Conservation (phyloP, 92 coral and sea anemone genomes). For the Anthopleura xanthogrammica region DNA sequence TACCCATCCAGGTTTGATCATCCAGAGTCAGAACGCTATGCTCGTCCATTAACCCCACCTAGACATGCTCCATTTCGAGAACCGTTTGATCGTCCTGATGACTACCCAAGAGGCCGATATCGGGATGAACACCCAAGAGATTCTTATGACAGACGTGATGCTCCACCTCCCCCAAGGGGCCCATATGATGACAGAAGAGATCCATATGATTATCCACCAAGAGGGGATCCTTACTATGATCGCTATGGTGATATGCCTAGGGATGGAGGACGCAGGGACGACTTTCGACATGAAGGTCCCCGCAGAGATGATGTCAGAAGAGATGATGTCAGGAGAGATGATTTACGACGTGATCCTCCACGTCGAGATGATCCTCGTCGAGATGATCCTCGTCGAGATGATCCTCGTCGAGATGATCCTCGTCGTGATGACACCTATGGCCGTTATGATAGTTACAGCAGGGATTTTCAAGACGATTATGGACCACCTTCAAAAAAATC, state of each 20-base stretch:
- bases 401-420: slow-evolving; percentile 40
- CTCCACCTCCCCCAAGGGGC: slow-evolving; percentile 42
- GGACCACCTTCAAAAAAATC: slow-evolving; percentile 81
- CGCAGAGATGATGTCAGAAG: not conserved
- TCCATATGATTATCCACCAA: slow-evolving; percentile 60
- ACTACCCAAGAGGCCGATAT: slow-evolving; percentile 75
- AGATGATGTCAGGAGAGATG: slow-evolving; percentile 16
- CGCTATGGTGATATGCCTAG: slow-evolving; percentile 29
- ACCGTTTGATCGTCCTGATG: slow-evolving; percentile 69
- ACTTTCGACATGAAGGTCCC: slow-evolving; percentile 28
- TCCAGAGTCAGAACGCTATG: slow-evolving; percentile 63
- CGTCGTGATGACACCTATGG: slow-evolving; percentile 21
- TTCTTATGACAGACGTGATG: slow-evolving; percentile 59
- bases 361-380: slow-evolving; percentile 19
- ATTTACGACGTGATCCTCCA: not conserved
- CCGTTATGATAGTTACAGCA: slow-evolving; percentile 32
- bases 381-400: slow-evolving; percentile 50
- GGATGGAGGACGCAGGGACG: slow-evolving; percentile 26
- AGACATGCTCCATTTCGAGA: slow-evolving; percentile 56
- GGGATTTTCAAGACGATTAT: slow-evolving; percentile 66
- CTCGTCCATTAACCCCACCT: slow-evolving; percentile 70
- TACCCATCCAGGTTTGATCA: slow-evolving; percentile 77
- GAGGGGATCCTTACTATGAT: slow-evolving; percentile 56
- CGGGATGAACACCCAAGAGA: slow-evolving; percentile 82
- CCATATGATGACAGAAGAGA: slow-evolving; percentile 63